Conservation (phyloP, 2,113 vertebrate genomes). For the Pollachius pollachius region DNA sequence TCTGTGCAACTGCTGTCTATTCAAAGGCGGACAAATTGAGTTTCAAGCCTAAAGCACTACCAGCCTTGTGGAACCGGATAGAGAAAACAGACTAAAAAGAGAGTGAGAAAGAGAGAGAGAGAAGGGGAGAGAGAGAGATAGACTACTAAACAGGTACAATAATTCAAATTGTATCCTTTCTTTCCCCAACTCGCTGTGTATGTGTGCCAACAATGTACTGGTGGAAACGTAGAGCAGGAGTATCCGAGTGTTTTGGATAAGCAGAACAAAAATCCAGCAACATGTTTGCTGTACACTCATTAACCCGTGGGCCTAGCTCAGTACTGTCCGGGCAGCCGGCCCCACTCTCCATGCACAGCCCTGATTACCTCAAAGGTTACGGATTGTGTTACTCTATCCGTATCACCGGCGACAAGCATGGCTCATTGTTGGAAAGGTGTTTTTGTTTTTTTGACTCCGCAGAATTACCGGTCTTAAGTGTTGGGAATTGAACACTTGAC, state of each 20-base stretch:
- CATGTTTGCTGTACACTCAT: constrained; percentile 42
- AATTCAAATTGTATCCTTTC: constrained; percentile 51
- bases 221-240: constrained; percentile 24
- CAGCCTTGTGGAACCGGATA: constrained; percentile 54
- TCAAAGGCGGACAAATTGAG: constrained; percentile 78
- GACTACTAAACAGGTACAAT: constrained; percentile 48
- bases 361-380: constrained; percentile 60
- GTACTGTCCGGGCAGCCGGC: constrained; percentile 28
- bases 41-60: constrained; percentile 73
- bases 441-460: constrained; percentile 31
- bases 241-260: constrained; percentile 51
- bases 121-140: constrained; percentile 27
- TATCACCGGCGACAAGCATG: constrained; percentile 53
- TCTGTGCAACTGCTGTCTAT: constrained; percentile 73
- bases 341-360: constrained; percentile 53
- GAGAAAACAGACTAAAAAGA: constrained; percentile 17
- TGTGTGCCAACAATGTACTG: constrained; percentile 47
- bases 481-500: constrained; percentile 50
- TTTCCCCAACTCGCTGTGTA: constrained; percentile 32
- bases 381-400: constrained; percentile 59
- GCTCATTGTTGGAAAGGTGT: constrained; percentile 57
- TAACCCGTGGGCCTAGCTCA: constrained; percentile 34
- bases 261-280: constrained; percentile 36
- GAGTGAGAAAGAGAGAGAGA: constrained; percentile 25
- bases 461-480: constrained; percentile 54